A percentile compares a stretch with the other conserved stretches of the same genome.
These are phyloP conservation scores for Drosophila sordidula DNA, from an alignment of 2,888 invertebrate genomes.

Conservation along the genomic window DNA sequence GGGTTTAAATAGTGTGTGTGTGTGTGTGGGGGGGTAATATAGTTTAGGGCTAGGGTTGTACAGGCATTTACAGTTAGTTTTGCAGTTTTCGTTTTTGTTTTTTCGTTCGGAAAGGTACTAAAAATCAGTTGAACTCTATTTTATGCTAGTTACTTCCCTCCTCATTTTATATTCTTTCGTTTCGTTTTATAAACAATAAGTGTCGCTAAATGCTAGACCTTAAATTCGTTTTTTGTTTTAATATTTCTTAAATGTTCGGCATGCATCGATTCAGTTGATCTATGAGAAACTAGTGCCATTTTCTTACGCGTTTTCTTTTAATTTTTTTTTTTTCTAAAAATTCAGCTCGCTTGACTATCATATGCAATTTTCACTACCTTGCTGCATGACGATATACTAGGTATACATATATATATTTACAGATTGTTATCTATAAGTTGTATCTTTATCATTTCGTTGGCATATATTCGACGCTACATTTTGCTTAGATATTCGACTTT, in stretches of 20 bases:
- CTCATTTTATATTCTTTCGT: conserved; percentile 25
- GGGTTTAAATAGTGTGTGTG: conserved; percentile 46
- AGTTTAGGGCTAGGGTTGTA: conserved; percentile 48
- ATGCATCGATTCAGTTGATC: conserved; percentile 52
- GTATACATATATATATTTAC: conserved; percentile 62
- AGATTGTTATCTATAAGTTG: conserved; percentile 56
- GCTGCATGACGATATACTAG: conserved; percentile 49
- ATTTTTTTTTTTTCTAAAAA: conserved; percentile 54
- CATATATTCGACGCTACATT: conserved; percentile 60
- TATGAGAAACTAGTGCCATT: conserved; percentile 56
- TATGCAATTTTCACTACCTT: conserved; percentile 61
- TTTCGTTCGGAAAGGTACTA: conserved; percentile 73
- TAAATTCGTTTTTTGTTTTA: conserved; percentile 75
- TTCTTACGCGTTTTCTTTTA: not conserved
- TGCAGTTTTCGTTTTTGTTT: conserved; percentile 18
- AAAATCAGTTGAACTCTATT: conserved; percentile 78
- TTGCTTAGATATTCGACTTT: conserved; percentile 60
- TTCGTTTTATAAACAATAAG: conserved; percentile 77
- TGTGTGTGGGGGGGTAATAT: conserved; percentile 10
- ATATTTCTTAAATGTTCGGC: conserved; percentile 33
- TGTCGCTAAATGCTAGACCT: conserved; percentile 78
- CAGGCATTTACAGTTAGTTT: conserved; percentile 73
- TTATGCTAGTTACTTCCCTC: conserved; percentile 55
- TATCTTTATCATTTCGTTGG: conserved; percentile 55
- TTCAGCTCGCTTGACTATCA: conserved; percentile 71